Conservation (phyloP, 2,113 vertebrate genomes). For the Callospermophilus lateralis region DNA sequence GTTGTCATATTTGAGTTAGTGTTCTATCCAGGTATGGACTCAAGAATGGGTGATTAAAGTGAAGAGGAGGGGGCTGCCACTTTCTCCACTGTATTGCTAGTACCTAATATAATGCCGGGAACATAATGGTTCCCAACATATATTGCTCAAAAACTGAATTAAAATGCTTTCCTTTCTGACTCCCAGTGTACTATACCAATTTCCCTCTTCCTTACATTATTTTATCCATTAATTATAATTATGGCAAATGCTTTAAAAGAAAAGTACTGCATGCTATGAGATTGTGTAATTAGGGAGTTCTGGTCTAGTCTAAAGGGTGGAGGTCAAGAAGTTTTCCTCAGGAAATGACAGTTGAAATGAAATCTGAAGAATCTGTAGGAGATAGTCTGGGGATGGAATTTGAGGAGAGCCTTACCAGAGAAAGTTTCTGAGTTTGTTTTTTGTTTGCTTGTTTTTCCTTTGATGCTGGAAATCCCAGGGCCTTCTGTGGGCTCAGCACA, state of each 20-base stretch:
- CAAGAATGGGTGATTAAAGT: not conserved
- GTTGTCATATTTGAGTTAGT: constrained; percentile 13
- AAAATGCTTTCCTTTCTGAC: constrained; percentile 4
- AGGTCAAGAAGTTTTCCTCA: constrained; percentile 46
- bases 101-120: not conserved
- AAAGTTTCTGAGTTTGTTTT: not conserved
- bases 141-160: constrained; percentile 8
- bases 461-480: not conserved
- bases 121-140: not conserved
- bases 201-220: not conserved
- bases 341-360: constrained; percentile 35
- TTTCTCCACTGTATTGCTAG: not conserved
- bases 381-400: not conserved
- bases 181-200: not conserved
- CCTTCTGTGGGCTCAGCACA: not conserved
- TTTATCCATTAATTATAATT: constrained; percentile 42
- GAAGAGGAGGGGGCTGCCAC: not conserved
- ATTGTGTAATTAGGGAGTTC: not conserved
- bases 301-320: not conserved
- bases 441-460: not conserved
- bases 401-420: not conserved
- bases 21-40: not conserved
- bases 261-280: not conserved
- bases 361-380: constrained; percentile 7
- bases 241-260: constrained; percentile 14